A percentile compares a stretch with the other conserved stretches of the same genome.
These are phyloP conservation scores for Parnassius glacialis DNA, from an alignment of 2,888 invertebrate species.

Conservation along the genomic window DNA sequence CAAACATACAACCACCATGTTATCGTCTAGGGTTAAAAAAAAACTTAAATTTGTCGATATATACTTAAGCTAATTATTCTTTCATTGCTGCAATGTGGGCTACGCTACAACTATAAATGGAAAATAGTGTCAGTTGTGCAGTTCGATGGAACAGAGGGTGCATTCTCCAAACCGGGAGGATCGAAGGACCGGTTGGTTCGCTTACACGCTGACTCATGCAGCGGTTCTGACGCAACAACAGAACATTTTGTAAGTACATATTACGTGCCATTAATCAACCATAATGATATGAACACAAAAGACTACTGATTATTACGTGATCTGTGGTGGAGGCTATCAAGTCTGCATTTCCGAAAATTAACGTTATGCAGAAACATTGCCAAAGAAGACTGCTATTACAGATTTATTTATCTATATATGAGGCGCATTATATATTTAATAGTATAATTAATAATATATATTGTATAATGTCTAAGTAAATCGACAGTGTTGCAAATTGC, in stretches of 20 bases:
- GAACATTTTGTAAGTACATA: slow-evolving; percentile 27
- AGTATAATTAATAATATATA: no score
- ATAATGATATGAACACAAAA: not conserved
- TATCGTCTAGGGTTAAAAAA: not conserved
- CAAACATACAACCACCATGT: no score
- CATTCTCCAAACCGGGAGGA: slow-evolving; percentile 36
- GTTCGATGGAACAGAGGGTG: slow-evolving; percentile 22
- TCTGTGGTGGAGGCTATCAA: no score
- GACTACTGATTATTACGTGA: no score
- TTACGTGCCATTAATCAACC: slow-evolving; percentile 15
- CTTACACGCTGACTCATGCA: slow-evolving; percentile 34
- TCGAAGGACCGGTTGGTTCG: slow-evolving; percentile 39
- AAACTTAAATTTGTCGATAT: not conserved
- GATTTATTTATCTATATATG: no score
- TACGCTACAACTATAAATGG: slow-evolving; percentile 15
- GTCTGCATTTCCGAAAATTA: no score
- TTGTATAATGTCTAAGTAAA: no score
- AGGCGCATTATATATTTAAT: no score
- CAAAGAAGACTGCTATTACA: no score
- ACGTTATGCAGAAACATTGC: no score
- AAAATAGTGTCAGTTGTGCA: slow-evolving; percentile 10
- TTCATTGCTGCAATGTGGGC: slow-evolving; percentile 8
- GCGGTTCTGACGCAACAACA: slow-evolving; percentile 41
- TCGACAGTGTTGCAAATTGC: no score
- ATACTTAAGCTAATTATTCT: not conserved